Evolutionary conservation across 2,113 vertebrate species (phyloP), one percentile per base, ranked within the genome.

Genomic region (Parotia lawesii): DNA sequence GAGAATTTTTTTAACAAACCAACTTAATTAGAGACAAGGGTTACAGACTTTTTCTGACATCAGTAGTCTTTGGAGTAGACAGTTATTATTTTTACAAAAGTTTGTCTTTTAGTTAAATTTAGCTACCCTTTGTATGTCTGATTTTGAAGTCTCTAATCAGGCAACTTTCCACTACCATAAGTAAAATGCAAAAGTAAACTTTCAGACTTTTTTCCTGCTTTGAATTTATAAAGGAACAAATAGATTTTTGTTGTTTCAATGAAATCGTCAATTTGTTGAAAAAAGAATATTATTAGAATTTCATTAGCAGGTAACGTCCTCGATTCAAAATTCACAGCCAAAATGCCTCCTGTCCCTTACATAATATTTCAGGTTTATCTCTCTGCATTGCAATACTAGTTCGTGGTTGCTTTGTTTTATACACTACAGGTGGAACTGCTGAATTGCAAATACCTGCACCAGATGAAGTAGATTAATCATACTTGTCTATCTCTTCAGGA

Each of bases 131-230:
- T 90, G 15, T 83, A 66, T 67, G 45, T 48, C 44, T 87, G 35
- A 81, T 84, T 91, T 48, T 78, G 57, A 67, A 89, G 60, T n/a
- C 67, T 95, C 9, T 96, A 84, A 87, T 91, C 77, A 89, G 22
- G 24, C 31, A 91, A 40, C 40, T 75, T 91, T 45, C 38, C 74
- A 23, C 4, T 7, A 37, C 22, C 28, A 3, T 37, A 71, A 75
- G 14, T 45, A 72, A 76, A 93, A 35, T 3, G 11, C 24, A 91
- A 37, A 76, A 24, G 13, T 60, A 78, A 84, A 51, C 12, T 50
- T 71, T 21, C 24, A 62, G 56, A 9, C 23, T 15, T 73, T 72
- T 27, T 57, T 51, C 29, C n/a, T 90, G 9, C 15, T 75, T 15
- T 64, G 54, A 33, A 45, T 37, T 75, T 58, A 44, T 10, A 65